Evolutionary conservation across 2,113 vertebrate species (phyloP).

Genomic region (Pristiophorus japonicus): DNA sequence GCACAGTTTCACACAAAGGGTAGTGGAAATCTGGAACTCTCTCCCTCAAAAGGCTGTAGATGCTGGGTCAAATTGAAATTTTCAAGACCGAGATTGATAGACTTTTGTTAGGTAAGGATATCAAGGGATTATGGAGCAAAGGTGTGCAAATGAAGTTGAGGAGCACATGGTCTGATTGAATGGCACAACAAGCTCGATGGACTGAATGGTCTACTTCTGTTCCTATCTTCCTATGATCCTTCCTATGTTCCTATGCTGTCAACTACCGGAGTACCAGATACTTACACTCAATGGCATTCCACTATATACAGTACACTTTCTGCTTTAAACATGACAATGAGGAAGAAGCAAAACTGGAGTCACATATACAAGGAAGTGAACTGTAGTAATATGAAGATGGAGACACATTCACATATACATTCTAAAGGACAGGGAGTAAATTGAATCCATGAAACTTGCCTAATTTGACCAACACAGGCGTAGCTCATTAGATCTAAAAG

Average conservation of each 20-base stretch:
- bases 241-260: not conserved
- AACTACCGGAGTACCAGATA: not conserved
- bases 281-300: not conserved
- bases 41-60: not conserved
- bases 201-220: not conserved
- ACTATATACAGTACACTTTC: not conserved
- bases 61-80: not conserved
- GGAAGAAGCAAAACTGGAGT: not conserved
- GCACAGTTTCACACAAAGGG: not conserved
- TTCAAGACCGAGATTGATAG: not conserved
- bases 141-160: not conserved
- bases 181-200: not conserved
- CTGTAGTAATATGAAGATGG: not conserved
- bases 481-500: not conserved
- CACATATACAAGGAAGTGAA: not conserved
- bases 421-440: not conserved
- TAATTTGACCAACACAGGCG: too few relatives aligned
- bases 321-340: not conserved
- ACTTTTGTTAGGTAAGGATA: not conserved
- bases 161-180: not conserved
- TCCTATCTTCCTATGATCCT: not conserved
- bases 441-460: not conserved
- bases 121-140: not conserved
- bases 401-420: not conserved
- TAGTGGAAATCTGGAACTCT: not conserved